Evolutionary conservation across 2,888 invertebrate species (phyloP), one percentile per base, ranked within the genome.

Genomic region (Graphium colonna): DNA sequence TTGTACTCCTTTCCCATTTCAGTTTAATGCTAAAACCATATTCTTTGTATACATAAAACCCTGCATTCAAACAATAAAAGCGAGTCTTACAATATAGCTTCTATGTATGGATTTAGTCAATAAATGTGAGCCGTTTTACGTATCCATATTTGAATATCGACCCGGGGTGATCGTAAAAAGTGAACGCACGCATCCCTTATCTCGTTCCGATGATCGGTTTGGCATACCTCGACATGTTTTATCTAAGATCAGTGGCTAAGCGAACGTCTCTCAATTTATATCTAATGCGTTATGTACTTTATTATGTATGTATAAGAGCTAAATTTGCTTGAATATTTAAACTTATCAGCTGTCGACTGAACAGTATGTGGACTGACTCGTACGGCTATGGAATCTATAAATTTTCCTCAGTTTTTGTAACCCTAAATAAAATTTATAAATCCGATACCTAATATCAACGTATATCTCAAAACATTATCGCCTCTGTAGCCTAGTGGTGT

Each of bases 151-250:
- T 45, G 33, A 54, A 49, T 48, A 51, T 55, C 47, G 49, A 55
- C 52, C 33, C 39, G 45, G 28, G 49, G 33, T 28, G 51, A 50
- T 50, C 53, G 50, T 56, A 57, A 57, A 57, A 53, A 56, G 49
- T 41, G 46, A 55, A 57, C 46, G 43, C 39, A 54, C 45, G 36
- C 54, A 43, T 39, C 10, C 42, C 44, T 51, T 55, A 60, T 60
- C 59, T 57, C 15, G 28, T 51, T 57, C 42, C 49, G 52, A 54
- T 60, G 50, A 56, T 60, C 56, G 51, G 49, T 56, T 46, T 50
- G 57, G 40, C 51, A 57, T 57, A 55, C 59, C 57, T 13, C 43
- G 40, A 40, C 44, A 21, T 43, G 48, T 16, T 48, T 51, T 53
- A 53, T 53, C 53, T 45, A 18, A 39, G 45, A 54, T 54, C 54